A percentile compares a stretch with the other conserved stretches of the same genome.
Evolutionary conservation across 2,888 invertebrate genomes (phyloP).

Genomic region (Meteorus colon): DNA sequence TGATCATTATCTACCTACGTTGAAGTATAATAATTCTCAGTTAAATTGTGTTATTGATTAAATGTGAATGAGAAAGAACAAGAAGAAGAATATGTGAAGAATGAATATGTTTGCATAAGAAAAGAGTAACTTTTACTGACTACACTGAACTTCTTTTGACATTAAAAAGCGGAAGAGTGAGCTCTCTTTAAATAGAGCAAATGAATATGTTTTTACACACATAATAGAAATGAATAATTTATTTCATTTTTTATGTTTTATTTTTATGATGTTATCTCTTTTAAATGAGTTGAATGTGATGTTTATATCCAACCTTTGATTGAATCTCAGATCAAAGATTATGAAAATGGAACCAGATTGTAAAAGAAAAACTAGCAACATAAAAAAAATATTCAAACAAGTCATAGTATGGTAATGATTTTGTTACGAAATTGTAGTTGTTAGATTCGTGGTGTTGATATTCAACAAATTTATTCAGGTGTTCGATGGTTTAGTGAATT

Average conservation of each 20-base stretch:
- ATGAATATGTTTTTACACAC: not conserved
- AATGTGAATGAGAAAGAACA: slow-evolving; percentile 1
- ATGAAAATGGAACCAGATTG: too few species aligned
- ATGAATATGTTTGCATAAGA: not conserved
- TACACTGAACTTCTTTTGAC: slow-evolving; percentile 1
- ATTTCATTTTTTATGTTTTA: not conserved
- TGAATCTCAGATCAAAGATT: too few species aligned
- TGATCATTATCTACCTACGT: slow-evolving; percentile 46
- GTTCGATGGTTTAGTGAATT: not conserved
- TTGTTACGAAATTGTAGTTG: too few species aligned
- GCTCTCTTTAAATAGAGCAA: slow-evolving; percentile 9
- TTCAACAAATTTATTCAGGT: not conserved
- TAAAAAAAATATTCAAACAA: too few species aligned
- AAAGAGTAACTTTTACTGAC: slow-evolving; percentile 11
- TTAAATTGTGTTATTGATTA: slow-evolving; percentile 26
- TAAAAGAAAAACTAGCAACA: too few species aligned
- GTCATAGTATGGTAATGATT: too few species aligned
- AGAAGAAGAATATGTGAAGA: not conserved
- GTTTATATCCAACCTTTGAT: too few species aligned
- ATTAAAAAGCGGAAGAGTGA: slow-evolving; percentile 15
- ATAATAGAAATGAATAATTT: slow-evolving; percentile 14
- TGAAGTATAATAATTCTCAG: slow-evolving; percentile 2
- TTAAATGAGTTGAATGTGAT: too few species aligned
- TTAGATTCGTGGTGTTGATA: not conserved
- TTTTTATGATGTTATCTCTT: not conserved